A percentile compares a stretch with the other conserved stretches of the same genome.
These are phyloP conservation scores for Parthenolecanium corni DNA, from an alignment of 2,888 invertebrate species.

Conservation along the genomic window DNA sequence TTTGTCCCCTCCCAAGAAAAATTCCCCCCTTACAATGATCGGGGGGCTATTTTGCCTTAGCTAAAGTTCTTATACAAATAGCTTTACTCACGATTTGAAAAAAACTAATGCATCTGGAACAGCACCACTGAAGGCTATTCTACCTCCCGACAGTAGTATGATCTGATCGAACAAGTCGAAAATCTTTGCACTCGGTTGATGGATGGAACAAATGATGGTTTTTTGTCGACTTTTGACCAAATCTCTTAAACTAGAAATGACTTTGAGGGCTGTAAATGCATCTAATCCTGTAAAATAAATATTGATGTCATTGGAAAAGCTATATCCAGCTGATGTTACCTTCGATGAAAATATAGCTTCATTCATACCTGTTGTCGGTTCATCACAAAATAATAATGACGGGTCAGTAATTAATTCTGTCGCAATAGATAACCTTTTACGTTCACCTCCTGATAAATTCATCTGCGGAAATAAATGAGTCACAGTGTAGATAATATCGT, in stretches of 20 bases:
- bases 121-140: constrained; percentile 67
- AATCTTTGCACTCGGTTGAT: constrained; percentile 30
- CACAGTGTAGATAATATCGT: background rate
- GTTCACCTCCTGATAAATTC: constrained; percentile 61
- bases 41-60: too few relatives aligned
- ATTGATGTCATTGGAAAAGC: too few relatives aligned
- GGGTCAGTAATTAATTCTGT: constrained; percentile 86
- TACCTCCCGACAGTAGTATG: constrained; percentile 29
- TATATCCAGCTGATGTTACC: too few relatives aligned
- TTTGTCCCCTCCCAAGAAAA: too few relatives aligned
- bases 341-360: background rate
- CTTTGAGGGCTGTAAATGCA: constrained; percentile 79
- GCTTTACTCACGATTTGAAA: constrained; percentile 50
- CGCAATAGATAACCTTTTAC: constrained; percentile 83
- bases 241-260: constrained; percentile 57
- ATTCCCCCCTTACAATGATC: too few relatives aligned
- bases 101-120: constrained; percentile 52
- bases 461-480: constrained; percentile 1
- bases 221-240: constrained; percentile 46
- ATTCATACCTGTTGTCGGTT: constrained; percentile 75
- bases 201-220: constrained; percentile 31
- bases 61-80: background rate
- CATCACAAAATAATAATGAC: constrained; percentile 83
- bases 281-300: constrained; percentile 45
- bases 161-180: constrained; percentile 27